phyloP scores from a whole-genome alignment of 2,888 invertebrate genomes.

The Zhuqinia jingwanae region DNA sequence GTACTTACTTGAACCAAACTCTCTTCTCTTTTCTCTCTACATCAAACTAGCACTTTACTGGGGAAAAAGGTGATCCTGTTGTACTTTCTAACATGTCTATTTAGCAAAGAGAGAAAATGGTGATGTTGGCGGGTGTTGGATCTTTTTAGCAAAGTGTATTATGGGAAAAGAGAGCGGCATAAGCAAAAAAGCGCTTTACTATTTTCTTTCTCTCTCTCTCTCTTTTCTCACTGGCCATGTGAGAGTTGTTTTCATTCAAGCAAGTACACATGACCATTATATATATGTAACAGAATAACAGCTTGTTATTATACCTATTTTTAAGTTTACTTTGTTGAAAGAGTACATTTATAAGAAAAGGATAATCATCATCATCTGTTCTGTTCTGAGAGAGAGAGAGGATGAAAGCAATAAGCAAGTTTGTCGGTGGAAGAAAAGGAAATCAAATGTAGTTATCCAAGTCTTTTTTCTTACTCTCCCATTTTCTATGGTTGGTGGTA shows the following conservation, averaged over 20 bases:
- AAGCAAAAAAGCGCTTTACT: not conserved
- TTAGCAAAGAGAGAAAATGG: not conserved
- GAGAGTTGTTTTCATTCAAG: no score
- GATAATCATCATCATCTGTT: conserved; percentile 67
- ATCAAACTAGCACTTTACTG: not conserved
- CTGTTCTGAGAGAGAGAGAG: no score
- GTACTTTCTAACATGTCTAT: conserved; percentile 26
- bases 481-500: conserved; percentile 59
- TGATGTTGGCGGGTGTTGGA: not conserved
- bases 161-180: not conserved
- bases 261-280: no score
- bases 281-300: no score
- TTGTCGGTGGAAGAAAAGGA: conserved; percentile 1
- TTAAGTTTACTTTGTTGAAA: not conserved
- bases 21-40: not conserved
- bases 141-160: not conserved
- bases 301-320: no score
- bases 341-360: not conserved
- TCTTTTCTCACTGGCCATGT: no score
- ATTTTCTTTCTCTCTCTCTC: not conserved
- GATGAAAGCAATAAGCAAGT: conserved; percentile 58
- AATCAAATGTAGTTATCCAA: conserved; percentile 60
- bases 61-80: not conserved
- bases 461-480: conserved; percentile 42
- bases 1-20: not conserved